These are phyloP conservation scores for Addax nasomaculatus DNA, from an alignment of 2,113 vertebrate genomes.

Conservation along the genomic window DNA sequence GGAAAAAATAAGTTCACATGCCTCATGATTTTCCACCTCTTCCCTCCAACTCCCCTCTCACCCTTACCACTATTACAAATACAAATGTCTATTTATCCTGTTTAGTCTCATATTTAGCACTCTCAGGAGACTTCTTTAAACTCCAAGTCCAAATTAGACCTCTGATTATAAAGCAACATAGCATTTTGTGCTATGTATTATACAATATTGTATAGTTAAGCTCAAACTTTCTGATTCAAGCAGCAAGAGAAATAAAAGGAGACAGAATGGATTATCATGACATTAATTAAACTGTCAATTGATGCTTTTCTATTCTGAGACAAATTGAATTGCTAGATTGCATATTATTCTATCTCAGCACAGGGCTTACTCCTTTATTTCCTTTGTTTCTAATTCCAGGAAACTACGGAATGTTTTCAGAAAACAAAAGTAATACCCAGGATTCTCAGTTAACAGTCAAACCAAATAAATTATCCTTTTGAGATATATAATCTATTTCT, in stretches of 20 bases:
- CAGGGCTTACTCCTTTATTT: background rate
- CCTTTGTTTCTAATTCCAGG: background rate
- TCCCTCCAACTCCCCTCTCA: background rate
- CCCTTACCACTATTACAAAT: accelerated
- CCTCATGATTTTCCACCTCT: background rate
- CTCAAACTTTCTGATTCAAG: background rate
- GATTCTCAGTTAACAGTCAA: background rate
- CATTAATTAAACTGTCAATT: background rate
- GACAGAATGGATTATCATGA: background rate
- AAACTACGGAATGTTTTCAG: background rate
- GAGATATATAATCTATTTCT: background rate
- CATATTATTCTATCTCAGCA: background rate
- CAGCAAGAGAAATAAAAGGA: background rate
- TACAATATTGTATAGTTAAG: background rate
- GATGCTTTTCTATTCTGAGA: background rate
- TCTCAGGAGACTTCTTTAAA: background rate
- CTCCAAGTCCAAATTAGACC: background rate
- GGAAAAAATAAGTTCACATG: background rate
- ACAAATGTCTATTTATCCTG: background rate
- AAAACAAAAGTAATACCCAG: background rate
- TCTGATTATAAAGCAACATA: background rate
- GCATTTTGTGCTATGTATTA: background rate
- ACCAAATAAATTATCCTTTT: background rate
- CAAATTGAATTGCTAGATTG: background rate
- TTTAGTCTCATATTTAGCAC: background rate